Percentiles rank a stretch among this genome's conserved stretches.
Evolutionary conservation across 2,113 vertebrate genomes (phyloP).

Genomic region (Xenopus laevis): DNA sequence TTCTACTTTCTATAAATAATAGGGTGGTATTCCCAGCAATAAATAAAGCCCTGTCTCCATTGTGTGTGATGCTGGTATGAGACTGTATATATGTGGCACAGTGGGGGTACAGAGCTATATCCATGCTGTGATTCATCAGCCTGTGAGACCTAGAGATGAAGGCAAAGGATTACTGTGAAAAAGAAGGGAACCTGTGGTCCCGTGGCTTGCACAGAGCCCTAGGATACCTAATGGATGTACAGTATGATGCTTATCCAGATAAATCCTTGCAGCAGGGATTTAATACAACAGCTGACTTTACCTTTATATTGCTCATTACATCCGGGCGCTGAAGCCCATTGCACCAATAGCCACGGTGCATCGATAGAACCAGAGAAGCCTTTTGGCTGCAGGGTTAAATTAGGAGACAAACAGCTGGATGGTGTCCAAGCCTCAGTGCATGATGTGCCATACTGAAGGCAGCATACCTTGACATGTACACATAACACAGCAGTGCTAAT

Average conservation of each 20-base stretch:
- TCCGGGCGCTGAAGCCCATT: neutral
- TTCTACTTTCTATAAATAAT: too few relatives aligned
- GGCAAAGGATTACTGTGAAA: neutral
- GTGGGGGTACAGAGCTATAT: too few relatives aligned
- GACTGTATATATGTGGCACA: too few relatives aligned
- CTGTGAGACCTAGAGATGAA: neutral
- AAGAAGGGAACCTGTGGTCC: too few relatives aligned
- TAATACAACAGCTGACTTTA: constrained; percentile 7
- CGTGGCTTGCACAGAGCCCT: neutral
- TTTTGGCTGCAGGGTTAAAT: constrained; percentile 23
- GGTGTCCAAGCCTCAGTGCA: constrained; percentile 4
- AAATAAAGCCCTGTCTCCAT: too few relatives aligned
- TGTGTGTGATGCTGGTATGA: too few relatives aligned
- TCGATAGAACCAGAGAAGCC: neutral
- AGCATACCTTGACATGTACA: constrained; percentile 30
- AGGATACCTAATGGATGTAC: neutral
- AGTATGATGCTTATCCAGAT: neutral
- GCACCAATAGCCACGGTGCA: neutral
- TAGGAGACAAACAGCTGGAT: constrained; percentile 14
- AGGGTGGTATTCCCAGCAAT: too few relatives aligned
- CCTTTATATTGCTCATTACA: too few relatives aligned
- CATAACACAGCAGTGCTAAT: constrained; percentile 22
- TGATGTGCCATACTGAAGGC: constrained; percentile 15
- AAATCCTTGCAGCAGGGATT: constrained; percentile 1
- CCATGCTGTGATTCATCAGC: too few relatives aligned